Conservation (phyloP, 2,113 vertebrate species). For the Brienomyrus longianalis region DNA sequence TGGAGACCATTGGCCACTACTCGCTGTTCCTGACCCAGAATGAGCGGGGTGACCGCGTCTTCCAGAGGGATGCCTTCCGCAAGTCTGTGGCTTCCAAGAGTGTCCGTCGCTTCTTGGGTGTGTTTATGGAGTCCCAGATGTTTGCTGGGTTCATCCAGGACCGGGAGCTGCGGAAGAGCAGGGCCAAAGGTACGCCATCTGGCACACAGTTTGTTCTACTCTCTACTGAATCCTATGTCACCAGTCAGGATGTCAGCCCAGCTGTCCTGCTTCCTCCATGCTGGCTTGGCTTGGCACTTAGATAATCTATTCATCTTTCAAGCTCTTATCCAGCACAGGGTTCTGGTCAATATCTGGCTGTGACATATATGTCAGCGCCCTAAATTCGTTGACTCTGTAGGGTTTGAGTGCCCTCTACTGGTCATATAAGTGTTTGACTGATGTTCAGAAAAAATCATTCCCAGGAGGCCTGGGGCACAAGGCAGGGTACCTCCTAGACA, state of each 20-base stretch:
- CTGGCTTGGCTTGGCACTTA: not conserved
- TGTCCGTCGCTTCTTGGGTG: conserved; percentile 92
- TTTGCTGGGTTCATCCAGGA: conserved; percentile 98
- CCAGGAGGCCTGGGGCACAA: not conserved
- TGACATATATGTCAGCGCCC: not conserved
- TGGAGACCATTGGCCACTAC: conserved; percentile 95
- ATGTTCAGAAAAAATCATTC: not conserved
- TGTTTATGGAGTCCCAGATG: conserved; percentile 99
- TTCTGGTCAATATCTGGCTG: conserved; percentile 40
- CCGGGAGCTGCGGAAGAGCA: conserved; percentile 76
- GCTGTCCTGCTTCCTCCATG: not conserved
- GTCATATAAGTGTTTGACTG: not conserved
- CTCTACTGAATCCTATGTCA: not conserved
- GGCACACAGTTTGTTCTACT: not conserved
- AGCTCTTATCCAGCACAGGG: not conserved
- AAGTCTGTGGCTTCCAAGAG: conserved; percentile 98
- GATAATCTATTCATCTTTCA: not conserved
- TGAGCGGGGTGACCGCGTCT: conserved; percentile 82
- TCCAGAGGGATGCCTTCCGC: conserved; percentile 93
- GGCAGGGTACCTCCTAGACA: not conserved
- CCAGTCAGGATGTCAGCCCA: not conserved
- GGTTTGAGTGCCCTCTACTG: conserved; percentile 32
- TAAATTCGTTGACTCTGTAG: not conserved
- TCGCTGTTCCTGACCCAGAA: conserved; percentile 90
- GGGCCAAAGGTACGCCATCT: conserved; percentile 77